Base-by-base conservation (phyloP, 2,797 vertebrate species). In the Falco naumanni region DNA sequence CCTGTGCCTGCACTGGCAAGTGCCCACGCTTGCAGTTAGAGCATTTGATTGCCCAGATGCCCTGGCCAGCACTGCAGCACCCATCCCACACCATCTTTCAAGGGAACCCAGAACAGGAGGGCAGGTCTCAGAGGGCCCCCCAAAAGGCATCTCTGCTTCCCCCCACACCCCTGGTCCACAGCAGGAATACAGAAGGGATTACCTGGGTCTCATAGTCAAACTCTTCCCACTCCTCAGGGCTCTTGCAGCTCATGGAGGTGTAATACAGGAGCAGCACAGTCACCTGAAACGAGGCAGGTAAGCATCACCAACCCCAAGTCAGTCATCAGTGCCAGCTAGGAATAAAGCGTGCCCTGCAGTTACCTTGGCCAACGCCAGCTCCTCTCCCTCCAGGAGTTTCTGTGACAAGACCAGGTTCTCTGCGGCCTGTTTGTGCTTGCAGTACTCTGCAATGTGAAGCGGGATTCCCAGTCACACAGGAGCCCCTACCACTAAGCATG, bases 321-420 rank as follows among this genome's bases (percentile, higher is more conserved):
- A 5, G 37, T 13, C 51, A 22, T 5, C 3, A 3, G 41, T 11
- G 17, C 28, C 0, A 0, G 56, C 12, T 15, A 25, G 13, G 45
- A 51, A 26, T 12, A 41, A 54, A 53, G 47, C 1, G 3, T 9
- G 20, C 33, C 25, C 41, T 0, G 1, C 2, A 3, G 6, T 89
- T 98, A 99, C 99, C 99, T 99, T 99, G 94, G 98, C 98, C 69
- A 99, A 95, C 51, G 99, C 99, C 93, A 99, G 81, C n/a, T 98
- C 98, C 53, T 97, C 97, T 7, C 98, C 98, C 60, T 98, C 96
- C 79, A 96, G 91, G 34, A 99, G 98, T 39, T 98, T 98, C 90
- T 98, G 97, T 91, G 97, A 97, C 5, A 98, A 98, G 13, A 99
- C 85, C 47, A 98, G 87, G 43, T 94, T 97, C 78, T 98, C 98